Evolutionary conservation across 2,888 invertebrate genomes (phyloP).

Genomic region (Xanthorhoe designata): DNA sequence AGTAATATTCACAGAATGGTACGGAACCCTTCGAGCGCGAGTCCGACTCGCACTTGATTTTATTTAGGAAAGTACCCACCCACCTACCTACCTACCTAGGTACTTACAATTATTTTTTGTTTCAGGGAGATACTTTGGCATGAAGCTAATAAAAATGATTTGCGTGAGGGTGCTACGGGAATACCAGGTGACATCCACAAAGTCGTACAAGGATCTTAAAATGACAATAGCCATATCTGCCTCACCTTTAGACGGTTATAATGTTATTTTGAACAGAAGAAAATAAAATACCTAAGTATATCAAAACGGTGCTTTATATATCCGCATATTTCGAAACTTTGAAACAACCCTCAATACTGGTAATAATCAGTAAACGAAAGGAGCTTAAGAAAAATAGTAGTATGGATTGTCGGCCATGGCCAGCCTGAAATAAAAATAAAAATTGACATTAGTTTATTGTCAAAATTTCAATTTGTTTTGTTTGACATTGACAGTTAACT

Average conservation of each 20-base stretch:
- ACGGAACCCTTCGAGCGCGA: too few relatives aligned
- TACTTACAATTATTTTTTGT: constrained; percentile 25
- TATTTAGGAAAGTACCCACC: too few relatives aligned
- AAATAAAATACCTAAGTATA: constrained; percentile 13
- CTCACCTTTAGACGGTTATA: constrained; percentile 59
- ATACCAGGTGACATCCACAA: constrained; percentile 58
- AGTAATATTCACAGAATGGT: too few relatives aligned
- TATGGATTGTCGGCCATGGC: not conserved
- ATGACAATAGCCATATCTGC: constrained; percentile 65
- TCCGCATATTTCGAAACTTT: too few relatives aligned
- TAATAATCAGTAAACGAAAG: too few relatives aligned
- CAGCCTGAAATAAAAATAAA: not conserved
- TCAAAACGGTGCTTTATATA: not conserved
- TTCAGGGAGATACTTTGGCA: constrained; percentile 70
- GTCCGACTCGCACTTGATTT: too few relatives aligned
- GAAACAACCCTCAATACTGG: too few relatives aligned
- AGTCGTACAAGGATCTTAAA: constrained; percentile 61
- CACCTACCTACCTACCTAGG: too few relatives aligned
- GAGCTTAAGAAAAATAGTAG: too few relatives aligned
- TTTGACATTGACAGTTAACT: not conserved
- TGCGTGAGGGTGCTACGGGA: constrained; percentile 60
- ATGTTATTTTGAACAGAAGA: constrained; percentile 50
- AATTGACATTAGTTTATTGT: too few relatives aligned
- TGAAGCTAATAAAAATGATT: constrained; percentile 67
- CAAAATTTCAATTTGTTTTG: not conserved